Percentiles rank a stretch among this genome's conserved stretches.
Conservation (phyloP, 1,140 invertebrate genomes). For the Nymphalis io region DNA sequence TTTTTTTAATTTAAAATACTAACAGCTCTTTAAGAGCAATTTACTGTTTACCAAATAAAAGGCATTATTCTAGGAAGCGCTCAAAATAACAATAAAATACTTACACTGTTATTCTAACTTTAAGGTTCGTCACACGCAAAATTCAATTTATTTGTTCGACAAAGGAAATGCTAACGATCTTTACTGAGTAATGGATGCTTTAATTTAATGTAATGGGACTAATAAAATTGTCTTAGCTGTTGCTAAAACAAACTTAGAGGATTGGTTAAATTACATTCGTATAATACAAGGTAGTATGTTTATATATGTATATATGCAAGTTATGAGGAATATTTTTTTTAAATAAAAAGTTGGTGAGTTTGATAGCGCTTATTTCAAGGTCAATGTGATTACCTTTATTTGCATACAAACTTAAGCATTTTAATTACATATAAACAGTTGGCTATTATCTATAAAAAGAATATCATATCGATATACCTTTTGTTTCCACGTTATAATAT, state of each 20-base stretch:
- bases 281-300: neutral
- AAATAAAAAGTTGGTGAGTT: no score
- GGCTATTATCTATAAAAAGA: no score
- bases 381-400: no score
- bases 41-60: neutral
- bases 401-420: no score
- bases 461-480: no score
- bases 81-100: neutral
- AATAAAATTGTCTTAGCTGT: neutral
- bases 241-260: neutral
- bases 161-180: constrained; percentile 6
- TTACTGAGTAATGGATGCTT: constrained; percentile 15
- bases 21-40: neutral
- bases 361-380: no score
- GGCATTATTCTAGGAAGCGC: neutral
- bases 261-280: neutral
- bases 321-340: no score
- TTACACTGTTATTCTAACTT: constrained; percentile 25
- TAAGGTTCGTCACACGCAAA: constrained; percentile 17
- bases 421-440: no score
- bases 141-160: constrained; percentile 28
- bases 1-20: neutral
- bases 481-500: no score
- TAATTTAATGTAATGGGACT: constrained; percentile 16
- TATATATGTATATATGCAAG: neutral